phyloP scores from a whole-genome alignment of 1,140 invertebrate species.

The Eueides isabella region DNA sequence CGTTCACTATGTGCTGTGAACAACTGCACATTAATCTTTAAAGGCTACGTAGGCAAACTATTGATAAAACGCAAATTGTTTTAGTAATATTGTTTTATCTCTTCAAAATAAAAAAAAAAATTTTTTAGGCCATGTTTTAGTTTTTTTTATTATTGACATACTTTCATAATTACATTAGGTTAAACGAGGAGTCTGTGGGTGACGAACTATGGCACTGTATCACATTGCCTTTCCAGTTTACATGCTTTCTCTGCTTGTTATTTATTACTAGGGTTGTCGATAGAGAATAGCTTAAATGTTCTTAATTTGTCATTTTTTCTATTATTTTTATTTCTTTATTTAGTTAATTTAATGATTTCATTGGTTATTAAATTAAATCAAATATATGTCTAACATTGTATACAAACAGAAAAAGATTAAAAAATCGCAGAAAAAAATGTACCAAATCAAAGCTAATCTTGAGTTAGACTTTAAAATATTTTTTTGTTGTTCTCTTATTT shows the following conservation, averaged over 20 bases:
- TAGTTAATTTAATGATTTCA: too few relatives aligned
- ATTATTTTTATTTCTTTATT: too few relatives aligned
- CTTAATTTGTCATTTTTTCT: not conserved
- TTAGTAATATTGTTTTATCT: too few relatives aligned
- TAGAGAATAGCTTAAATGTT: not conserved
- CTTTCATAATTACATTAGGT: not conserved
- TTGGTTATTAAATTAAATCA: too few relatives aligned
- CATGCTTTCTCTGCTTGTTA: slow-evolving; percentile 38
- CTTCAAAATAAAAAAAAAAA: too few relatives aligned
- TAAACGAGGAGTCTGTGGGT: slow-evolving; percentile 39
- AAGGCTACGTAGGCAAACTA: too few relatives aligned
- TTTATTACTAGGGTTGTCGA: slow-evolving; percentile 18
- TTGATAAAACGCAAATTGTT: too few relatives aligned
- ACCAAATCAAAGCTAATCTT: not conserved
- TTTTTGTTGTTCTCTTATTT: too few relatives aligned
- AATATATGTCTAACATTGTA: too few relatives aligned
- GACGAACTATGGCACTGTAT: slow-evolving; percentile 29
- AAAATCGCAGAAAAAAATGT: not conserved
- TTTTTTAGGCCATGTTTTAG: not conserved
- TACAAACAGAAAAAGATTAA: not conserved
- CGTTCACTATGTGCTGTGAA: too few relatives aligned
- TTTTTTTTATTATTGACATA: not conserved
- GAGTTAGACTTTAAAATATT: too few relatives aligned
- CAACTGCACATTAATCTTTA: too few relatives aligned
- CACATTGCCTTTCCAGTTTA: slow-evolving; percentile 51